Base-by-base conservation (phyloP, 2,113 vertebrate species). In the Nothobranchius kuhntae region DNA sequence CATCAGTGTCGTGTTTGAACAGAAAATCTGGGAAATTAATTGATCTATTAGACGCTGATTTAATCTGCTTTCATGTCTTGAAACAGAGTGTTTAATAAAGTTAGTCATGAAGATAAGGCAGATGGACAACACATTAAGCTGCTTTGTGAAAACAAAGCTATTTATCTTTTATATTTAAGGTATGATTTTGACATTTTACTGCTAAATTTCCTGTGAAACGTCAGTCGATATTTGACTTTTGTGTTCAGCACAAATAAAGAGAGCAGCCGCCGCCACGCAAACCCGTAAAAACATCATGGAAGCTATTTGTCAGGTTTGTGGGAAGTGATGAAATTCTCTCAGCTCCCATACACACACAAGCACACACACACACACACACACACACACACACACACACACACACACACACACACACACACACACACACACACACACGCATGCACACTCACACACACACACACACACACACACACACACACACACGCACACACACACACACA, bases 41-140 rank as follows among this genome's bases (percentile, higher is more conserved):
- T 78, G 75, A 89, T 83, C 82, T 69, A 56, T 81, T 71, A 72
- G 81, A 78, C 68, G 67, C 30, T 9, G 52, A 71, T 81, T 80
- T 75, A 73, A 71, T 68, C 52, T 55, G 13, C 61, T 84, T 80
- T 80, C 26, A 73, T 75, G 57, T 38, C 53, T 79, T 52, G 52
- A 76, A 62, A 21, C 6, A 45, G 30, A 30, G 26, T 73, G 58
- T 73, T 81, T 36, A 13, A 42, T 47, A 30, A 58, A 61, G 42
- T 74, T 80, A 62, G 30, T 68, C 14, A 30, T 4, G 17, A 14
- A 73, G 63, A 56, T 53, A 24, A 50, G 51, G 36, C 13, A 24
- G 26, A 67, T 50, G 24, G 21, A 36, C 21, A 13, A 48, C 24
- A 52, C 40, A 24, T 60, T 9, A 45, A 9, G 21, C 26, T 35